Evolutionary conservation across 2,888 invertebrate genomes (phyloP).

Genomic region (Pachymerium ferrugineum): DNA sequence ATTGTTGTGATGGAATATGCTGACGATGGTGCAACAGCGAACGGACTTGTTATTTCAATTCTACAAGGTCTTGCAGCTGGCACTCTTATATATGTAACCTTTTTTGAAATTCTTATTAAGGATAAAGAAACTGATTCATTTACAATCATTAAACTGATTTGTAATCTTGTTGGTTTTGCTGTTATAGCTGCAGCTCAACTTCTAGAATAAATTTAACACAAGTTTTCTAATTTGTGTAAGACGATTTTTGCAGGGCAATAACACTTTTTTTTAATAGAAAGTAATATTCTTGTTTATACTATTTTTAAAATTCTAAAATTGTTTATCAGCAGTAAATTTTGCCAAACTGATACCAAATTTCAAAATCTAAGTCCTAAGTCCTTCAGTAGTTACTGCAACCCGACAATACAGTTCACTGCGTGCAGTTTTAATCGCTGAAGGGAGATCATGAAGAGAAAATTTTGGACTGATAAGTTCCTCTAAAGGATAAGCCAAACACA

Average conservation of each 20-base stretch:
- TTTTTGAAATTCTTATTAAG: conserved; percentile 79
- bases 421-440: conserved; percentile 36
- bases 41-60: conserved; percentile 40
- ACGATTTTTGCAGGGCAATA: not conserved
- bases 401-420: conserved; percentile 35
- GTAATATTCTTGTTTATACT: not conserved
- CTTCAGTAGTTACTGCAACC: conserved; percentile 34
- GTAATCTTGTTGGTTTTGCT: conserved; percentile 32
- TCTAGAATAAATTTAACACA: not conserved
- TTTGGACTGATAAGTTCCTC: conserved; percentile 36
- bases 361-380: conserved; percentile 1
- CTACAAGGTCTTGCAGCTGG: conserved; percentile 82
- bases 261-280: not conserved
- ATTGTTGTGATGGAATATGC: conserved; percentile 52
- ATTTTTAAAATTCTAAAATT: not conserved
- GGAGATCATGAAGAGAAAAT: conserved; percentile 37
- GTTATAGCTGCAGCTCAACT: conserved; percentile 23
- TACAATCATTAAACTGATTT: conserved; percentile 29
- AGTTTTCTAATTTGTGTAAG: not conserved
- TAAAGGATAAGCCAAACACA: conserved; percentile 35
- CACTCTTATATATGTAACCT: conserved; percentile 90
- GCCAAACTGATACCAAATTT: too few species aligned
- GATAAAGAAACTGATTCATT: conserved; percentile 25
- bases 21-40: not conserved
- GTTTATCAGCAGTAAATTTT: too few species aligned